A percentile compares a stretch with the other conserved stretches of the same genome.
These are phyloP conservation scores for cattle (Bos taurus) DNA, from an alignment of 2,113 vertebrate species.

Conservation along the genomic window DNA sequence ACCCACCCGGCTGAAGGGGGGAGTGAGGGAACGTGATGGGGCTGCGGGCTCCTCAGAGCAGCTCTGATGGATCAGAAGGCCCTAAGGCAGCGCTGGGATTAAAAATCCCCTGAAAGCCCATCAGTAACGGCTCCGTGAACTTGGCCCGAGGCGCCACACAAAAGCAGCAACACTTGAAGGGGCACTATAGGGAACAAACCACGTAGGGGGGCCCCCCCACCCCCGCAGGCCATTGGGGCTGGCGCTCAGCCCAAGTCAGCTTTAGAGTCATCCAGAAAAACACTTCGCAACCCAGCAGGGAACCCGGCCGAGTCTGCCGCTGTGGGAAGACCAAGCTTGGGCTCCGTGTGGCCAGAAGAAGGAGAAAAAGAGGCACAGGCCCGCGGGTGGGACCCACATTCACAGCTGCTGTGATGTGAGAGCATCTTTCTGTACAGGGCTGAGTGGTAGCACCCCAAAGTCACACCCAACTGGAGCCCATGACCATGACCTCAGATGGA, in stretches of 20 bases:
- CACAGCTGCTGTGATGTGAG: rapidly evolving
- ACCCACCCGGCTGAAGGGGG: rapidly evolving
- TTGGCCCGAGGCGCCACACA: neutral
- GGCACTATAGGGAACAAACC: rapidly evolving
- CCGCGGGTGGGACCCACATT: rapidly evolving
- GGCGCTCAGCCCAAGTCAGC: neutral
- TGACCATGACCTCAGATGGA: neutral
- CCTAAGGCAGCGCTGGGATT: rapidly evolving
- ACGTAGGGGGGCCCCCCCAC: rapidly evolving
- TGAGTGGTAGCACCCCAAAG: neutral
- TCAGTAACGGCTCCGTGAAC: neutral
- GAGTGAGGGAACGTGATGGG: rapidly evolving
- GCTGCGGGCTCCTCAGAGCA: rapidly evolving
- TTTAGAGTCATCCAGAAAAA: neutral
- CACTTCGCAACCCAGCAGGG: neutral
- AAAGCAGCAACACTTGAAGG: neutral
- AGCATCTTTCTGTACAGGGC: neutral
- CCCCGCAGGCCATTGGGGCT: rapidly evolving
- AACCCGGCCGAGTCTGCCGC: rapidly evolving
- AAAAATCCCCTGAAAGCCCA: neutral
- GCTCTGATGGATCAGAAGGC: neutral
- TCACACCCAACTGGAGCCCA: neutral
- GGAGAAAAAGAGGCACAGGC: rapidly evolving
- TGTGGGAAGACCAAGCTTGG: neutral
- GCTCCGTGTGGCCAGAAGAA: rapidly evolving